Conservation (phyloP, 2,113 vertebrate genomes). For the Albula goreensis region DNA sequence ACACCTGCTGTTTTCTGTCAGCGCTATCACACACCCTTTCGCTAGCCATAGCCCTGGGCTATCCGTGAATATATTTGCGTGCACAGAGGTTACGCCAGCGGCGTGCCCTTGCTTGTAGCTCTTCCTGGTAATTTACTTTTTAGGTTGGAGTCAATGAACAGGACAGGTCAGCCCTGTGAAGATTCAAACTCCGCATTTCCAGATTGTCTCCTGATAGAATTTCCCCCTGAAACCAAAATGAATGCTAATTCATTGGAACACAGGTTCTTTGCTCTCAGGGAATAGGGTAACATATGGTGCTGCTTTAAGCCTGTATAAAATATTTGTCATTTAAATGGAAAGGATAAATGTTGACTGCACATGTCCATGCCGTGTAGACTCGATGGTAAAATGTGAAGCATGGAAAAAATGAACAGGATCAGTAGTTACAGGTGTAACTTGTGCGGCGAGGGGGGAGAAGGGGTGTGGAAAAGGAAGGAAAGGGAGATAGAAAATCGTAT, state of each 20-base stretch:
- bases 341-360: not conserved
- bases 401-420: conserved; percentile 47
- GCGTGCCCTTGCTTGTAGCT: not conserved
- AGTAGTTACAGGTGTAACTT: conserved; percentile 59
- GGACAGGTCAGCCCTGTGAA: not conserved
- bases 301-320: not conserved
- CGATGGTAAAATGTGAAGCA: conserved; percentile 42
- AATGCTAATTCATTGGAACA: not conserved
- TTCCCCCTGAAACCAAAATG: not conserved
- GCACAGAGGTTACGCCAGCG: not conserved
- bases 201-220: not conserved
- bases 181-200: not conserved
- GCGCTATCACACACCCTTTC: conserved; percentile 13
- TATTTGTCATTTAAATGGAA: not conserved
- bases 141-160: conserved; percentile 3
- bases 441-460: conserved; percentile 38
- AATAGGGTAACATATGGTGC: not conserved
- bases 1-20: not conserved
- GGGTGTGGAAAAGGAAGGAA: conserved; percentile 55
- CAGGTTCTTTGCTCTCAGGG: not conserved
- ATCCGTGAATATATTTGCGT: not conserved
- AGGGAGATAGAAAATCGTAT: conserved; percentile 4
- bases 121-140: conserved; percentile 12
- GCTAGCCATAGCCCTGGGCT: not conserved
- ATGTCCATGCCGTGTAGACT: conserved; percentile 13